Percentiles rank a stretch among this genome's conserved stretches.
These are phyloP conservation scores for Eonycteris spelaea DNA, from an alignment of 2,113 vertebrate genomes.

Conservation along the genomic window DNA sequence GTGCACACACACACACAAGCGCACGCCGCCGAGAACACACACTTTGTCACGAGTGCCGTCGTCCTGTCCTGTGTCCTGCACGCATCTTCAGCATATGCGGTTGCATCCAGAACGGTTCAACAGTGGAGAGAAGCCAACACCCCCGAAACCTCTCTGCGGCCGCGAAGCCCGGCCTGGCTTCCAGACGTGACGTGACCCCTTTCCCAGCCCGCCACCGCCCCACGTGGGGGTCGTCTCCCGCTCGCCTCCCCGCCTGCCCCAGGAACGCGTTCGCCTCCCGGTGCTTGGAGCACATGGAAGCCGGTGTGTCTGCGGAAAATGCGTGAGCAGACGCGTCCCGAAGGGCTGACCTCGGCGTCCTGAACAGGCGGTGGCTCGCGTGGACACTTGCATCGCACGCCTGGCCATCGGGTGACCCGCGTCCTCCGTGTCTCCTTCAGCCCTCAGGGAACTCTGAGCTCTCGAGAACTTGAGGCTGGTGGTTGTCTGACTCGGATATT, in stretches of 20 bases:
- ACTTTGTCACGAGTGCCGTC: not conserved
- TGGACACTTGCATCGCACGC: accelerated
- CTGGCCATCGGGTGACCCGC: accelerated
- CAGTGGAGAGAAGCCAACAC: not conserved
- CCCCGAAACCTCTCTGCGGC: not conserved
- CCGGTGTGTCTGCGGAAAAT: not conserved
- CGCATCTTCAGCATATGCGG: accelerated
- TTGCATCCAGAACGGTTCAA: not conserved
- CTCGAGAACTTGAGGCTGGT: not conserved
- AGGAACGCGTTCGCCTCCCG: not conserved
- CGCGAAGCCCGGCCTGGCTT: not conserved
- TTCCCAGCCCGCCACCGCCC: accelerated
- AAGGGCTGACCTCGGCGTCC: not conserved
- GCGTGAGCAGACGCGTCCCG: accelerated
- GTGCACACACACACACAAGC: too few relatives aligned
- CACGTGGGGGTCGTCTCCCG: accelerated
- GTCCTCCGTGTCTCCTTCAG: not conserved
- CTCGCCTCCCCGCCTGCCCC: not conserved
- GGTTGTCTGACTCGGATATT: not conserved
- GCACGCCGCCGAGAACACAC: not conserved
- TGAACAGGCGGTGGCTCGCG: accelerated
- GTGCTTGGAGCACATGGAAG: accelerated
- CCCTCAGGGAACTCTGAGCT: not conserved
- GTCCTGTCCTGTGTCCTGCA: not conserved
- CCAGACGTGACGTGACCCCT: not conserved